Evolutionary conservation across 2,113 vertebrate genomes (phyloP).

Genomic region (Bubo scandiacus): DNA sequence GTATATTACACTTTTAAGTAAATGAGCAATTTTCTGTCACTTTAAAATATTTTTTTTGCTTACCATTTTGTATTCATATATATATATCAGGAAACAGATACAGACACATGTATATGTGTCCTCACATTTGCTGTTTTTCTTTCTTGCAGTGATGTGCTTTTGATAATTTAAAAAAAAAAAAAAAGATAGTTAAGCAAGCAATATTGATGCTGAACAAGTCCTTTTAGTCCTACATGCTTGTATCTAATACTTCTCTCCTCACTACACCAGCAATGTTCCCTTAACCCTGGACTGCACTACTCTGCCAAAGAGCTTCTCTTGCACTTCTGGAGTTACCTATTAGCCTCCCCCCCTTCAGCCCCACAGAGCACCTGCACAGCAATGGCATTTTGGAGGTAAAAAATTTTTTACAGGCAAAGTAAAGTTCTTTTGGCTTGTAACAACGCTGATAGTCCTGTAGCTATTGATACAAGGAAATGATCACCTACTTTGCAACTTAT

Average conservation of each 20-base stretch:
- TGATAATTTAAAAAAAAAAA: neutral
- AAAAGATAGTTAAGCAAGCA: neutral
- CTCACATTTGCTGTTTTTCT: neutral
- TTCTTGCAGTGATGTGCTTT: neutral
- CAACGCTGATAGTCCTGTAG: neutral
- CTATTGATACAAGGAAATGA: neutral
- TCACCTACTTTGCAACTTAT: too few relatives aligned
- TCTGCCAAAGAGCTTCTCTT: neutral
- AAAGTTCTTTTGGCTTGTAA: neutral
- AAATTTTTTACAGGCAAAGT: neutral
- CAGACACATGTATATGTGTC: accelerated
- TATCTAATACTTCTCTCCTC: neutral
- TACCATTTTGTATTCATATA: neutral
- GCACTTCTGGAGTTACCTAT: neutral
- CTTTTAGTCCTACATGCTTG: neutral
- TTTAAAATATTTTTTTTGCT: neutral
- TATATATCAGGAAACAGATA: neutral
- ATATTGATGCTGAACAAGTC: neutral
- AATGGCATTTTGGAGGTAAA: neutral
- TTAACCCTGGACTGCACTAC: neutral
- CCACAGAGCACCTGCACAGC: neutral
- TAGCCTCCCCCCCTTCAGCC: neutral
- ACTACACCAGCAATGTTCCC: neutral
- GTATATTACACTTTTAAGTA: neutral
- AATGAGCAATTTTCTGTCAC: neutral